Base-by-base conservation (phyloP, 1,140 invertebrate species). In the Theocolax elegans region DNA sequence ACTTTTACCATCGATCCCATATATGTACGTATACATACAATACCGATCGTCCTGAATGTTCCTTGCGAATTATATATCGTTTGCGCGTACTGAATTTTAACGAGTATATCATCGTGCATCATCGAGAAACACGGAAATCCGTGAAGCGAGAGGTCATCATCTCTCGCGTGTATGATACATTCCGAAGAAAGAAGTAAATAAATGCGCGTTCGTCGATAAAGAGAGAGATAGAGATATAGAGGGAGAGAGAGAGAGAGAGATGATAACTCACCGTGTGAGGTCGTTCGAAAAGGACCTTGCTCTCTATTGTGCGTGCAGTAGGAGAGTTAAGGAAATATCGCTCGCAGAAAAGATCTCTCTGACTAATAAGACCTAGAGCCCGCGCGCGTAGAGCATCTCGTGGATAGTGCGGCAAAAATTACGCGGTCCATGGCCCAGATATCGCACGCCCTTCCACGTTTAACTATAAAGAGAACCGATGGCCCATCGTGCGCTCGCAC, bases 401-500 rank as follows among this genome's bases (percentile, higher is more conserved):
- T n/a, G 46, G n/a, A 10, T n/a, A 19, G 17, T 19, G 17, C 15
- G 19, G 46, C 46, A 15, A 13, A 72, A 77, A 56, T 63, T 53
- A 62, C 71, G 63, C 75, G 79, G 80, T 83, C 84, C 84, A 76
- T 85, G 84, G 81, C 84, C 83, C 79, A 82, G 81, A 80, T 84
- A 38, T 58, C 44, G 17, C 29, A 66, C 72, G 79, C 79, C 82
- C 81, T 85, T 82, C 81, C 73, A 79, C 73, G 63, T 67, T 49
- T 7, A 19, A 49, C 6, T 71, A 65, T 71, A 71, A 71, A 58
- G 66, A 40, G n/a, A 23, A 48, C 17, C 21, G 29, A n/a, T 17
- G 12, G 19, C 4, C 58, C 46, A 46, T 27, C 35, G 0, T 1
- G n/a, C n/a, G 53, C 17, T 15, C 58, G 44, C 58, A 66, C 40